Evolutionary conservation across 2,888 invertebrate species (phyloP).

Genomic region (Dorcus hopei): DNA sequence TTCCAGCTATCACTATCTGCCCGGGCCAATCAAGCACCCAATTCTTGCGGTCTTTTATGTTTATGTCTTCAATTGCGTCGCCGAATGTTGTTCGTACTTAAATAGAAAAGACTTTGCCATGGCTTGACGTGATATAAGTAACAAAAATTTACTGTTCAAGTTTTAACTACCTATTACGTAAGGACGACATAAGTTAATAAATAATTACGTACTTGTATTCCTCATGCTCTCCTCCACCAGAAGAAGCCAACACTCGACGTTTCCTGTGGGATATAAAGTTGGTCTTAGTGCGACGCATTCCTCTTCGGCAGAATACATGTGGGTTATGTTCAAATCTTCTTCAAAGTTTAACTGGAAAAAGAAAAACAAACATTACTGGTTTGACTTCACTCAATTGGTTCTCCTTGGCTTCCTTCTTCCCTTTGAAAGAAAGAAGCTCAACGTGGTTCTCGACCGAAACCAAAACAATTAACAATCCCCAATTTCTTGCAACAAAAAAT

Average conservation of each 20-base stretch:
- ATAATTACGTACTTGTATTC: slow-evolving; percentile 52
- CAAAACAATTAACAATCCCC: no score
- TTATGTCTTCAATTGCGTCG: slow-evolving; percentile 49
- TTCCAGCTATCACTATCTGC: slow-evolving; percentile 73
- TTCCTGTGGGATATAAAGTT: slow-evolving; percentile 65
- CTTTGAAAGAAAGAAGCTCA: no score
- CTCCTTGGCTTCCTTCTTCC: no score
- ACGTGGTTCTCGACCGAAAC: no score
- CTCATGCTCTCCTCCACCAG: slow-evolving; percentile 68
- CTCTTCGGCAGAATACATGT: slow-evolving; percentile 75
- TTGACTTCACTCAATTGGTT: no score
- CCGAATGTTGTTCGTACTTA: slow-evolving; percentile 50
- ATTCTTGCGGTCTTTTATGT: slow-evolving; percentile 49
- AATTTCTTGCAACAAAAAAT: no score
- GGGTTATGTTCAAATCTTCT: slow-evolving; percentile 63
- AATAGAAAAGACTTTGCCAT: slow-evolving; percentile 1
- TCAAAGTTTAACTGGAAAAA: slow-evolving; percentile 62
- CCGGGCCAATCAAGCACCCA: slow-evolving; percentile 81
- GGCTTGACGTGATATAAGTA: not conserved
- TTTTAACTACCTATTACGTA: not conserved
- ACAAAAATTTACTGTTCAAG: no score
- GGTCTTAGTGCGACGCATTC: slow-evolving; percentile 68
- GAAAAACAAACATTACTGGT: not conserved
- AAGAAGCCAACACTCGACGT: slow-evolving; percentile 74
- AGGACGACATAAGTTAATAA: not conserved